phyloP scores from a whole-genome alignment of 2,797 vertebrate species.

The Perodicticus potto region DNA sequence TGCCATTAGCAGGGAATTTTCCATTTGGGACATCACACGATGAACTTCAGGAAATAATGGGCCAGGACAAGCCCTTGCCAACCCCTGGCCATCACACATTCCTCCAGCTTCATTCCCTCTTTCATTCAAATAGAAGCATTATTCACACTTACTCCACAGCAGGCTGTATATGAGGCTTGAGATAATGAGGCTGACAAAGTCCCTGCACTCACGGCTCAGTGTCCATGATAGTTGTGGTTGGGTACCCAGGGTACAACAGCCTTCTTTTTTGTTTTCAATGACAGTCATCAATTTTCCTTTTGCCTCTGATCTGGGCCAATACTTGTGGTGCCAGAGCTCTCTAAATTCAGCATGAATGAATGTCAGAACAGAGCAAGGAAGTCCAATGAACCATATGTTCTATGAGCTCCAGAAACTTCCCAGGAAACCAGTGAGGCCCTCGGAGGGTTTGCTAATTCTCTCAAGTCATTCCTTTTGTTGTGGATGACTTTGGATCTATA shows the following conservation, averaged over 20 bases:
- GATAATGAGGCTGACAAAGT: neutral
- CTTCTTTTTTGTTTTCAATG: neutral
- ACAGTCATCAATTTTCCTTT: neutral
- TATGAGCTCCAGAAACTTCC: neutral
- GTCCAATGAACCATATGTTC: neutral
- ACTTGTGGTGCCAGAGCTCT: neutral
- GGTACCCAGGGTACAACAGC: rapidly evolving
- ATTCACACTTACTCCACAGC: neutral
- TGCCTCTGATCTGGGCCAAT: neutral
- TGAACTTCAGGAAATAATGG: neutral
- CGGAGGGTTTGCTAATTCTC: neutral
- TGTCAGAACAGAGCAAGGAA: neutral
- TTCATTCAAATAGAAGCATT: neutral
- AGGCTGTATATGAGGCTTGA: neutral
- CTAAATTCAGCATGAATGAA: neutral
- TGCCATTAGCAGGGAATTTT: neutral
- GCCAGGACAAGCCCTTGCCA: neutral
- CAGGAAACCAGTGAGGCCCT: neutral
- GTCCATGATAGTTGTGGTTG: neutral
- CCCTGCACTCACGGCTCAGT: neutral
- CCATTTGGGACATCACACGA: neutral
- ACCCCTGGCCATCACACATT: neutral
- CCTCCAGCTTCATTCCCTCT: neutral
- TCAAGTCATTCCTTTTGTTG: neutral
- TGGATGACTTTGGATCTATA: neutral